Conservation (phyloP, 2,888 invertebrate species). For the Ochlodes sylvanus region DNA sequence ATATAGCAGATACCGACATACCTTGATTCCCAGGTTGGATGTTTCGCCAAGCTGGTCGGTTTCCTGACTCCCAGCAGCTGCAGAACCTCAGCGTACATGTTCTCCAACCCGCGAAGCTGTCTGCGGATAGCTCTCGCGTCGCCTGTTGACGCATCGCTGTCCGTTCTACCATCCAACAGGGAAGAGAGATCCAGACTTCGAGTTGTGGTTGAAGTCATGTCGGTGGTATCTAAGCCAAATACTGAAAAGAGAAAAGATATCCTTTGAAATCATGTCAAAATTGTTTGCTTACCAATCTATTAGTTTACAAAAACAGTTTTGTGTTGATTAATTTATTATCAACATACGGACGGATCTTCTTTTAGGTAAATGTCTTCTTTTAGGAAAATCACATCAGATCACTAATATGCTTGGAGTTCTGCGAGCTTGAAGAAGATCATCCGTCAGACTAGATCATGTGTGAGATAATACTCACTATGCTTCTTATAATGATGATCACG, state of each 20-base stretch:
- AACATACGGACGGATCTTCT: no score
- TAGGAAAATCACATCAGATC: no score
- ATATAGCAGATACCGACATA: no score
- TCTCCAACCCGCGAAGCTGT: slow-evolving; percentile 92
- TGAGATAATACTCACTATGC: slow-evolving; percentile 77
- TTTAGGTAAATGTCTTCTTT: no score
- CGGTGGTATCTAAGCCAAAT: slow-evolving; percentile 89
- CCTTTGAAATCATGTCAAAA: background rate
- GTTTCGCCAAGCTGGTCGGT: slow-evolving; percentile 57
- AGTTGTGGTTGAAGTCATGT: slow-evolving; percentile 92
- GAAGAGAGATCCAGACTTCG: slow-evolving; percentile 91
- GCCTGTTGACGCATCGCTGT: slow-evolving; percentile 90
- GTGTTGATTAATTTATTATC: no score
- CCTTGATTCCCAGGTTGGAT: slow-evolving; percentile 84
- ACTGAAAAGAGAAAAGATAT: slow-evolving; percentile 69
- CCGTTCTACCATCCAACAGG: slow-evolving; percentile 90
- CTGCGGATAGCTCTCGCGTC: slow-evolving; percentile 92
- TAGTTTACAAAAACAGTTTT: no score
- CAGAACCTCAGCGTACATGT: slow-evolving; percentile 93
- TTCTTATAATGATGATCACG: slow-evolving; percentile 86
- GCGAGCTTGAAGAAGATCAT: no score
- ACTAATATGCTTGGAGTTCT: no score
- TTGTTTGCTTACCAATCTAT: no score
- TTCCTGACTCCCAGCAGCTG: slow-evolving; percentile 72
- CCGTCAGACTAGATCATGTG: no score